Percentiles rank a stretch among this genome's conserved stretches.
These are phyloP conservation scores for Alaudala cheleensis DNA, from an alignment of 2,113 vertebrate species.

Conservation along the genomic window DNA sequence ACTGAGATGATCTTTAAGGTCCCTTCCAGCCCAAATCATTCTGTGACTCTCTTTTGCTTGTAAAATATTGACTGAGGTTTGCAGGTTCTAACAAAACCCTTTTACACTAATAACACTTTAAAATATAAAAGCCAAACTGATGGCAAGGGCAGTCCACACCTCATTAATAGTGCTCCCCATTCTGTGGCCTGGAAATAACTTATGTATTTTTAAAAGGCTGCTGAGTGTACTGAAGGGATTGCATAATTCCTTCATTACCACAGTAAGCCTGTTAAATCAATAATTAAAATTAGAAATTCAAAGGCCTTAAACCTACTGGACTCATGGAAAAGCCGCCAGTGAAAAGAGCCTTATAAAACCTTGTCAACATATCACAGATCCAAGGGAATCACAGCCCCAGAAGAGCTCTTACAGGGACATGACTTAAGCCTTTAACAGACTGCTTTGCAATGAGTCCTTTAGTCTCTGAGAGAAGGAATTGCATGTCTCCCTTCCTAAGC, in stretches of 20 bases:
- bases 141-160: neutral
- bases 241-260: slow-evolving; percentile 36
- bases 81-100: neutral
- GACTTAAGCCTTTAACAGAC: neutral
- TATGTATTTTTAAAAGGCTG: slow-evolving; percentile 31
- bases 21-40: neutral
- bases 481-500: neutral
- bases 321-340: neutral
- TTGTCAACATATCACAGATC: neutral
- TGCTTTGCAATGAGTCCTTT: neutral
- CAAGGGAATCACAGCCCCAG: neutral
- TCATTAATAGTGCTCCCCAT: neutral
- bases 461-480: neutral
- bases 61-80: neutral
- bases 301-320: neutral
- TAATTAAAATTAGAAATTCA: slow-evolving; percentile 13
- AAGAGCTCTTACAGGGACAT: neutral
- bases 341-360: neutral
- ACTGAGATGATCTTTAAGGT: neutral
- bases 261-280: neutral
- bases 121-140: neutral
- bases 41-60: neutral
- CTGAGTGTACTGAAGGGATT: neutral
- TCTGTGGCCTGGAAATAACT: neutral
- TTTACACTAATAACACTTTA: neutral